Base-by-base conservation (phyloP, 2,113 vertebrate genomes). In the Psephotus haematonotus region DNA sequence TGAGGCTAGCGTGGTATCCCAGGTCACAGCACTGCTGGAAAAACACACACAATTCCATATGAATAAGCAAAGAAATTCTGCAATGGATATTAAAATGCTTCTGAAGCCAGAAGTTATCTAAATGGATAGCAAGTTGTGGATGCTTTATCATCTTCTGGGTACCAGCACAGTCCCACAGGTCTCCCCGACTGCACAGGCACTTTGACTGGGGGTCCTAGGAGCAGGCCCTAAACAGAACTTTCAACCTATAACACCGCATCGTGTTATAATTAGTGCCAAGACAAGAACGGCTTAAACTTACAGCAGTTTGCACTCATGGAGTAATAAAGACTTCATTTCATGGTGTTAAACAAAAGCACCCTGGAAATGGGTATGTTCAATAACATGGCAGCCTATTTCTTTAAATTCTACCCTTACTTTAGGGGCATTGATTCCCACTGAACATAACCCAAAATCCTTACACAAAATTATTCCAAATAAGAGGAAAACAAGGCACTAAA, bases 1-100 rank as follows among this genome's bases (percentile, higher is more conserved):
- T 99, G 86, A 99, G 98, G 97, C 99, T 99, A 82, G 99, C 99
- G 4, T 99, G 99, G 98, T 99, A 99, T 50, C 99, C 99, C 63
- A 99, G 98, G 96, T 99, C 99, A 98, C 99, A 99, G 94, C 99
- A 99, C 99, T 99, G 98, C 93, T 98, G 97, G 97, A 97, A 88
- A 81, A 90, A 91, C 64, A 79, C 65, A 84, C 88, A 68, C 59
- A 52, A 17, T 2, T 9, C 64, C 2, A 59, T 3, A 2, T 97
- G 90, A 97, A 77, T 39, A 80, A 75, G 84, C 2, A 17, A 33
- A 64, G 43, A 24, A 17, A 50, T 9, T 10, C 63, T 17, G 6
- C 9, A 22, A 27, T 0, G 47, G 52, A 37, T 53, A 47, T 3
- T 0, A 2, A 33, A 31, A 16, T 0, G 2, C 2, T 59, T 10